Evolutionary conservation across 1,140 invertebrate species (phyloP).

Genomic region (Colletes latitarsis): DNA sequence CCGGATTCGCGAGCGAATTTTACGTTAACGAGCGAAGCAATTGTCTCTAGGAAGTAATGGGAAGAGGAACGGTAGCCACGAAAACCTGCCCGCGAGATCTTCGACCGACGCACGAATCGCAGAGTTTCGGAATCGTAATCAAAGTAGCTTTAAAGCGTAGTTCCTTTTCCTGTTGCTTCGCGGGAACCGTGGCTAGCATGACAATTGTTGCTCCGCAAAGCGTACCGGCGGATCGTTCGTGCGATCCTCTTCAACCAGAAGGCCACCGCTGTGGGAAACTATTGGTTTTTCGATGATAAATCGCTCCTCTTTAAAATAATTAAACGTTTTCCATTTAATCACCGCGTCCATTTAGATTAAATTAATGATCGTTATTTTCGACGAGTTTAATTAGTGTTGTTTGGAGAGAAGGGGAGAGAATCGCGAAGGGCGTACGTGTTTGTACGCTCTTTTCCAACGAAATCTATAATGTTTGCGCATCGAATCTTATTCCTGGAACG

Average conservation of each 20-base stretch:
- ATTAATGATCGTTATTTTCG: neutral
- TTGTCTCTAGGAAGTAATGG: too few relatives aligned
- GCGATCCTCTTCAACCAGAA: neutral
- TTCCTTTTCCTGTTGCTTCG: slow-evolving; percentile 44
- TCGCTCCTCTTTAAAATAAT: slow-evolving; percentile 1
- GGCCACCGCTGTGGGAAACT: slow-evolving; percentile 16
- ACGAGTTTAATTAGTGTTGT: slow-evolving; percentile 2
- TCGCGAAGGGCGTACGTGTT: neutral
- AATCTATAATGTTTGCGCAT: neutral
- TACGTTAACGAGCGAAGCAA: too few relatives aligned
- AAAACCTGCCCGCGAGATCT: too few relatives aligned
- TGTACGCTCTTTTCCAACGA: neutral
- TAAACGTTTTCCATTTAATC: neutral
- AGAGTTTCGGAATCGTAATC: slow-evolving; percentile 40
- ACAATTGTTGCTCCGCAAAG: slow-evolving; percentile 35
- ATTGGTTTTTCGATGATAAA: neutral
- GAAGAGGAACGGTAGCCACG: too few relatives aligned
- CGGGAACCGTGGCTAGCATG: slow-evolving; percentile 30
- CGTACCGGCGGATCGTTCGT: slow-evolving; percentile 18
- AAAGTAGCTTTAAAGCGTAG: slow-evolving; percentile 47
- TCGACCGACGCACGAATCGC: neutral
- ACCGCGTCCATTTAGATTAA: neutral
- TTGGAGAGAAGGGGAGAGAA: neutral
- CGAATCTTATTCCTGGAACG: neutral
- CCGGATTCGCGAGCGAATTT: too few relatives aligned